Conservation (phyloP, 1,140 invertebrate genomes). For the Listronotus oregonensis region DNA sequence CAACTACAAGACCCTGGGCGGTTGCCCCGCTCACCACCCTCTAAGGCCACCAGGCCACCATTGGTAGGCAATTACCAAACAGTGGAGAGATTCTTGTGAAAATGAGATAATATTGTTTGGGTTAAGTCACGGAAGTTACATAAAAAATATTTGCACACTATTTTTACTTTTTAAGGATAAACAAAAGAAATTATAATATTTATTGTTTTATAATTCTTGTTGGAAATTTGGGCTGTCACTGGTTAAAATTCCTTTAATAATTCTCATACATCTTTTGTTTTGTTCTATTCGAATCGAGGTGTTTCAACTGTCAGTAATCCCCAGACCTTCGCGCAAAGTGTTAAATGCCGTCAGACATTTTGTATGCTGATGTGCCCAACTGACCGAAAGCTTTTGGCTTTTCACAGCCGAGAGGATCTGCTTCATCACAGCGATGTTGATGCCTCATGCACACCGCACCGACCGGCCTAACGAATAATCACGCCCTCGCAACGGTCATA, state of each 20-base stretch:
- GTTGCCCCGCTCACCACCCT: too few species aligned
- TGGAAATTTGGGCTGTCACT: not conserved
- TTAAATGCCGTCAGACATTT: slow-evolving; percentile 37
- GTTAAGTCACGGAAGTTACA: too few species aligned
- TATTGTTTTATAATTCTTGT: too few species aligned
- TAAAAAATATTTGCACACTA: too few species aligned
- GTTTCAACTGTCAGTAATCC: slow-evolving; percentile 31
- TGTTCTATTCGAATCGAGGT: slow-evolving; percentile 21
- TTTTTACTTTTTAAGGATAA: too few species aligned
- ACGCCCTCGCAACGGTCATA: slow-evolving; percentile 25
- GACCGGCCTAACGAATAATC: slow-evolving; percentile 31
- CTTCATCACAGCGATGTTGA: slow-evolving; percentile 29
- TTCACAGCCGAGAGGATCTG: slow-evolving; percentile 33
- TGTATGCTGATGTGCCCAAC: slow-evolving; percentile 38
- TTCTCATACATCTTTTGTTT: slow-evolving; percentile 21
- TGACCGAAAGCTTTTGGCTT: slow-evolving; percentile 37
- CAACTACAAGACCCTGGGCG: too few species aligned
- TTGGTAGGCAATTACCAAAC: too few species aligned
- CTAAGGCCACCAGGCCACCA: too few species aligned
- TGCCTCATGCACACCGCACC: slow-evolving; percentile 11
- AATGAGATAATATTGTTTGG: too few species aligned
- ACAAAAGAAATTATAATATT: too few species aligned
- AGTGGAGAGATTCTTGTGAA: too few species aligned
- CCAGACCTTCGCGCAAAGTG: slow-evolving; percentile 25
- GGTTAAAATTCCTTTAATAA: slow-evolving; percentile 19